These are phyloP conservation scores for Leuctra nigra DNA, from an alignment of 2,888 invertebrate genomes.

Conservation along the genomic window DNA sequence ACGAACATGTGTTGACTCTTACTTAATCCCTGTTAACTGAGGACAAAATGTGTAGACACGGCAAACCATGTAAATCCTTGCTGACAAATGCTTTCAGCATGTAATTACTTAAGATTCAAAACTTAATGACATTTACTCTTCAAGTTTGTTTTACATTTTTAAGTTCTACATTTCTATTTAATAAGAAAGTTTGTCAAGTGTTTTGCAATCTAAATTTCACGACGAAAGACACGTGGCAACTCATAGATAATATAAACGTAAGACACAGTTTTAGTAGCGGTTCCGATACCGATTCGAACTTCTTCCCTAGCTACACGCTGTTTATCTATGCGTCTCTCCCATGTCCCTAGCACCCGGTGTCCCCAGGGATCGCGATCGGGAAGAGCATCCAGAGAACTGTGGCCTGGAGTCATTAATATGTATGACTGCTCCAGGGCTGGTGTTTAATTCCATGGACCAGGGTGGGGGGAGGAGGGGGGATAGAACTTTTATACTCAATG, in stretches of 20 bases:
- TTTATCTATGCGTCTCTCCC: neutral
- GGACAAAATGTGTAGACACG: constrained; percentile 16
- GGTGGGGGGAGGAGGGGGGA: too few species aligned
- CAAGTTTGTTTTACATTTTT: too few species aligned
- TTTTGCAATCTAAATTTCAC: neutral
- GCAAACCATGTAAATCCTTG: neutral
- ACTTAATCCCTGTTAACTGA: constrained; percentile 4
- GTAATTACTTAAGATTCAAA: neutral
- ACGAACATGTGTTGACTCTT: constrained; percentile 10
- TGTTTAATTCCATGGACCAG: neutral
- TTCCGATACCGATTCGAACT: too few species aligned
- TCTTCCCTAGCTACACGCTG: too few species aligned
- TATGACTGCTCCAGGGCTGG: neutral
- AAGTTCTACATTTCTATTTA: neutral
- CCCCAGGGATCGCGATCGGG: neutral
- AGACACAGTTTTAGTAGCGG: too few species aligned
- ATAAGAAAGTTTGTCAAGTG: neutral
- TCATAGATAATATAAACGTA: too few species aligned
- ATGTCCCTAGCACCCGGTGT: neutral
- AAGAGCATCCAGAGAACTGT: neutral
- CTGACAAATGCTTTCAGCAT: neutral
- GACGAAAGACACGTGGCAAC: neutral
- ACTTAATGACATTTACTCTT: neutral
- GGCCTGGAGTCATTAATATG: neutral
- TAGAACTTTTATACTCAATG: too few species aligned